Evolutionary conservation across 2,888 invertebrate species (phyloP), one percentile per base, ranked within the genome.

Genomic region (Sesia apiformis): DNA sequence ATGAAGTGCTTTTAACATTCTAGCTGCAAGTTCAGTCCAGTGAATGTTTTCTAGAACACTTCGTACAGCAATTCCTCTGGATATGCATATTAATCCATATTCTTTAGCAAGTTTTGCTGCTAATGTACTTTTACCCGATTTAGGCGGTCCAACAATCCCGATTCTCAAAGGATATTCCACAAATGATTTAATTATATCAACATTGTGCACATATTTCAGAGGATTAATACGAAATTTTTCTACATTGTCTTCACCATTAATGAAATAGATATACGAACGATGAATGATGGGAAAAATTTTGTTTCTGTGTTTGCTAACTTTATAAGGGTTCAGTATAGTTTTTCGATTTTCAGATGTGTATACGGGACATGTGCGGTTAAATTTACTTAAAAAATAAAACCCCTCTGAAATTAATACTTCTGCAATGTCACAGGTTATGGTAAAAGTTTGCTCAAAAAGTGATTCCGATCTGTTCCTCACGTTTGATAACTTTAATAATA

Each of bases 351-450:
- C 84, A 65, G 71, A 84, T 52, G 92, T 78, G 64, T 91, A 90
- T 0, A 94, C 93, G 0, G 94, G 94, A 69, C 94, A 93, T 65
- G 91, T 87, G 55, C 90, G 86, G 38, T 91, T 90, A 72, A 93
- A 94, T 62, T 90, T 90, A 69, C 93, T 94, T 38, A 91, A 69
- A 58, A 93, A 91, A 68, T 81, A 92, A 70, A 91, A 92, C 4
- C 94, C 93, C 58, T 79, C 79, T 3, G 78, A 68, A 43, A 94
- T 65, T 50, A 94, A 74, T 54, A 79, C 77, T 64, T 93, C 91
- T 4, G 93, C 93, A 8, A 89, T 77, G 60, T 91, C 90, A 7
- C 76, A 60, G 53, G 83, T 80, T 3, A 93, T 69, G 40, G 90
- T 77, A 65, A 88, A 90, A 4, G 91, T 90, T 69, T 90, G 84